Conservation (phyloP, 2,888 invertebrate genomes). For the Pristionchus fissidentatus region DNA sequence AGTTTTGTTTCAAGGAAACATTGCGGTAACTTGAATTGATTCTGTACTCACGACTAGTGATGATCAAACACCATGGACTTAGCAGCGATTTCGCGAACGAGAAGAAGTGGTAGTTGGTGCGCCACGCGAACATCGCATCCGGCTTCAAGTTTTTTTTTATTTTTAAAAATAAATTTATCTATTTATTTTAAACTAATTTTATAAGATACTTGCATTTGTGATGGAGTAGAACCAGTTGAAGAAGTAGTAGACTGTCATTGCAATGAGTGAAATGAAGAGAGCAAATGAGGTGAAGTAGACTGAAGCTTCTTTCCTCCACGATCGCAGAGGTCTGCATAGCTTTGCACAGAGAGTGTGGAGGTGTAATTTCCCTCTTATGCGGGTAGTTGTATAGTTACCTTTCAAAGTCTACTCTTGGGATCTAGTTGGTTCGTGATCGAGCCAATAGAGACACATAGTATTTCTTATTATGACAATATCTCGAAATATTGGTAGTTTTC, state of each 20-base stretch:
- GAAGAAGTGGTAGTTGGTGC: slow-evolving; percentile 12
- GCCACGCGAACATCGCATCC: slow-evolving; percentile 18
- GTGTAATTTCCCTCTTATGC: too few species aligned
- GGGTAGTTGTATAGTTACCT: too few species aligned
- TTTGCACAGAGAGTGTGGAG: too few species aligned
- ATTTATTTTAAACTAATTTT: neutral
- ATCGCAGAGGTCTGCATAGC: neutral
- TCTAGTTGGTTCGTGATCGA: too few species aligned
- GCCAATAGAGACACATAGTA: too few species aligned
- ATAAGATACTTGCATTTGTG: too few species aligned
- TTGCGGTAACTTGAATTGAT: too few species aligned
- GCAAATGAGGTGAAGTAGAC: slow-evolving; percentile 25
- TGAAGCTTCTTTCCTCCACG: neutral
- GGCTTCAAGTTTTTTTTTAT: neutral
- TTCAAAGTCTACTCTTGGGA: too few species aligned
- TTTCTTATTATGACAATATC: too few species aligned
- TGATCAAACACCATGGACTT: slow-evolving; percentile 9
- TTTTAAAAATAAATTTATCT: neutral
- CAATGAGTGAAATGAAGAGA: neutral
- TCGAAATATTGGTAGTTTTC: too few species aligned
- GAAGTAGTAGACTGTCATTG: slow-evolving; percentile 35
- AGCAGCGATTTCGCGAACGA: slow-evolving; percentile 11
- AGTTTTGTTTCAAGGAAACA: too few species aligned
- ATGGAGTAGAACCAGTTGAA: slow-evolving; percentile 35
- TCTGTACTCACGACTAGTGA: slow-evolving; percentile 1